These are phyloP conservation scores for Helicorthomorpha holstii DNA, from an alignment of 1,140 invertebrate genomes.

Conservation along the genomic window DNA sequence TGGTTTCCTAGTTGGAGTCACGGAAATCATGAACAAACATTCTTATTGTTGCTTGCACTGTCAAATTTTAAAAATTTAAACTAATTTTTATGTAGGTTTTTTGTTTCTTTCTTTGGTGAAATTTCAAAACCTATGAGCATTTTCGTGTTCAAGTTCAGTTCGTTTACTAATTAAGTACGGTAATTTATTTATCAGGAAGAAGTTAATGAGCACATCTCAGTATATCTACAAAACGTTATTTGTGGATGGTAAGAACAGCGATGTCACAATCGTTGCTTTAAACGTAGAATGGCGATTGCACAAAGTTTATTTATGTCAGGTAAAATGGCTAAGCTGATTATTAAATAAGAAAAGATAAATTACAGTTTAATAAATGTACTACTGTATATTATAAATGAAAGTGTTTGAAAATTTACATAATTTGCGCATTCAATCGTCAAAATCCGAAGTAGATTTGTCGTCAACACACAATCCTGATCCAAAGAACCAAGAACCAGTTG, in stretches of 20 bases:
- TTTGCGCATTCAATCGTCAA: not conserved
- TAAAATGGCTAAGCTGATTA: constrained; percentile 14
- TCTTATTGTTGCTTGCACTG: not conserved
- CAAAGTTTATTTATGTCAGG: constrained; percentile 57
- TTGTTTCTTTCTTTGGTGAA: not conserved
- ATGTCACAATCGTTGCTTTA: constrained; percentile 51
- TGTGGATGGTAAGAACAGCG: constrained; percentile 54
- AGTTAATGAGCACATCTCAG: constrained; percentile 49
- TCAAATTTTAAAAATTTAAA: not conserved
- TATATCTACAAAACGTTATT: constrained; percentile 66
- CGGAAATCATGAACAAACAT: not conserved
- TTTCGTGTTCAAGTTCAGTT: no score
- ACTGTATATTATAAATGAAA: no score
- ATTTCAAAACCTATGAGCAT: not conserved
- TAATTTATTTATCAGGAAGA: no score
- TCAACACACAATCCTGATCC: not conserved
- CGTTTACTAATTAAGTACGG: no score
- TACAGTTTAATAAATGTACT: not conserved
- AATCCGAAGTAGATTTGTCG: no score
- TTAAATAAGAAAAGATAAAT: not conserved
- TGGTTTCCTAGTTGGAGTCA: no score
- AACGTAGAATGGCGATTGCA: constrained; percentile 56
- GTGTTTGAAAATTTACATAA: no score
- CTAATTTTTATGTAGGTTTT: not conserved
- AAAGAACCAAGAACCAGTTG: not conserved